Evolutionary conservation across 2,113 vertebrate genomes (phyloP), one percentile per base, ranked within the genome.

Genomic region (Oreotrochilus melanogaster): DNA sequence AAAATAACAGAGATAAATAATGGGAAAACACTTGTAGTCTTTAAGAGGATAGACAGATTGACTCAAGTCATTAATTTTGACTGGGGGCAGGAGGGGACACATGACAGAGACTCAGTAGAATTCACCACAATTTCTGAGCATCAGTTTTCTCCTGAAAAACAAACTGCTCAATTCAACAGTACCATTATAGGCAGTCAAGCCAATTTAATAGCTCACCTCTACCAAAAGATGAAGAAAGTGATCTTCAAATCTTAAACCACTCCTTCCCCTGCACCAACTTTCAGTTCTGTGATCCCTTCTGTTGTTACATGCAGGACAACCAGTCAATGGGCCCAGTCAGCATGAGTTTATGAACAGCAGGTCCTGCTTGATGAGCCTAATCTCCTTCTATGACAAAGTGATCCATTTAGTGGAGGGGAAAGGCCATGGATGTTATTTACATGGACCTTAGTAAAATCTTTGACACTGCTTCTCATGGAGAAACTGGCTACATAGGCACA

Each of bases 21-120:
- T 8, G 73, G 58, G 42, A 79, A 85, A 85, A 79, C 19, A 66
- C 3, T 9, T 73, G 5, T 3, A n/a, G 15, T 28, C 28, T 83
- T 92, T 57, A 66, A 87, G 35, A 61, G 14, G n/a, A 69, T 0
- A 61, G n/a, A 69, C 0, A 61, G 25, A 39, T 50, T 17, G 76
- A 50, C 23, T 66, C n/a, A 70, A 74, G 31, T 27, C 1, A 71
- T 15, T 76, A 14, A 37, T 1, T 88, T 70, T 56, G 51, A 51
- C 4, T 17, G n/a, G 16, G 8, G 7, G 18, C 8, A 37, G 3
- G 1, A 0, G 11, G 24, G 24, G 6, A 71, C 12, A 53, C 7
- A 24, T 11, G 8, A 56, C 27, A 67, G 2, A 3, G 50, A 61
- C 42, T 66, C 24, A 30, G 27, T 45, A 81, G 25, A 90, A 61